These are phyloP conservation scores for zebrafish (Danio rerio) DNA, from an alignment of 2,113 vertebrate species.

Conservation along the genomic window GRCz12tu NC_133177.1:4308001-4308500, in stretches of 20 bases:
- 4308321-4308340: neutral
- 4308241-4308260: neutral
- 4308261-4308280: neutral
- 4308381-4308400: neutral
- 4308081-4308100: conserved; percentile 5
- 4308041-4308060: conserved; percentile 16
- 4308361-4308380: neutral
- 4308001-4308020: neutral
- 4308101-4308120: neutral
- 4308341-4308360: neutral
- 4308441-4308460: neutral
- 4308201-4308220: neutral
- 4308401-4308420: neutral
- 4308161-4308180: neutral
- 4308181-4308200: neutral
- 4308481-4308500: conserved; percentile 43
- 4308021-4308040: neutral
- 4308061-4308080: conserved; percentile 19
- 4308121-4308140: conserved; percentile 5
- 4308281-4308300: neutral
- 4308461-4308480: neutral
- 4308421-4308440: conserved; percentile 5
- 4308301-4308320: neutral
- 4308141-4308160: neutral
- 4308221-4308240: conserved; percentile 1